Conservation (phyloP, 1,140 invertebrate species). For the Drosophila nigrodunni region DNA sequence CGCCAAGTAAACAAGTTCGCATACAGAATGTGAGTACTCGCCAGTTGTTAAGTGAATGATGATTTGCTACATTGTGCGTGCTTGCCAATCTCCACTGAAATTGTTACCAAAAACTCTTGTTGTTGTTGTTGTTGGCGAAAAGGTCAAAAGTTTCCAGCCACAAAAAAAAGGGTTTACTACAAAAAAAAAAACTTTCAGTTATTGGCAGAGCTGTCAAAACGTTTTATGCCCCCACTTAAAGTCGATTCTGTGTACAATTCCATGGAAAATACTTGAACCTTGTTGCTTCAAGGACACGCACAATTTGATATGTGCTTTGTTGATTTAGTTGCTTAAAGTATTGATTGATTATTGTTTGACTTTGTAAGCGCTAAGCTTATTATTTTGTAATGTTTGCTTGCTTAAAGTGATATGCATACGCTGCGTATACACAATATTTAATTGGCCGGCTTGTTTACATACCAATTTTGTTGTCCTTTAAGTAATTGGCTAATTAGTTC, state of each 20-base stretch:
- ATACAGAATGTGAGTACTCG: not conserved
- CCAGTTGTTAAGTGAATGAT: slow-evolving; percentile 22
- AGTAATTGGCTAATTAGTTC: not conserved
- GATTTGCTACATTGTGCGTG: slow-evolving; percentile 43
- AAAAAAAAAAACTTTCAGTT: slow-evolving; percentile 17
- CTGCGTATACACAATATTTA: not conserved
- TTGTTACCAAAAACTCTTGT: slow-evolving; percentile 17
- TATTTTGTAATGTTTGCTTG: slow-evolving; percentile 1
- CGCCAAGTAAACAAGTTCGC: slow-evolving; percentile 24
- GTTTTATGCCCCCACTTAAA: slow-evolving; percentile 21
- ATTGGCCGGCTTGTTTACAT: not conserved
- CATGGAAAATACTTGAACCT: slow-evolving; percentile 1
- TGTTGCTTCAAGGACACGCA: no score
- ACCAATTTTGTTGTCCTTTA: not conserved
- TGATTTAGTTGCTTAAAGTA: slow-evolving; percentile 5
- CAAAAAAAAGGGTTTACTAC: slow-evolving; percentile 25
- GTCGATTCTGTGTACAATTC: slow-evolving; percentile 12
- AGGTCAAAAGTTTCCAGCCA: slow-evolving; percentile 31
- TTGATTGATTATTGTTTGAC: slow-evolving; percentile 1
- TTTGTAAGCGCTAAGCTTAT: not conserved
- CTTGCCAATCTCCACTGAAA: slow-evolving; percentile 8
- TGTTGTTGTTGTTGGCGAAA: slow-evolving; percentile 3
- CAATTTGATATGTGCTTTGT: not conserved
- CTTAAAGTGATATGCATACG: slow-evolving; percentile 1
- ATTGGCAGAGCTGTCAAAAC: slow-evolving; percentile 30